These are phyloP conservation scores for Lithophane ornitopus DNA, from an alignment of 2,888 invertebrate genomes.

Conservation along the genomic window DNA sequence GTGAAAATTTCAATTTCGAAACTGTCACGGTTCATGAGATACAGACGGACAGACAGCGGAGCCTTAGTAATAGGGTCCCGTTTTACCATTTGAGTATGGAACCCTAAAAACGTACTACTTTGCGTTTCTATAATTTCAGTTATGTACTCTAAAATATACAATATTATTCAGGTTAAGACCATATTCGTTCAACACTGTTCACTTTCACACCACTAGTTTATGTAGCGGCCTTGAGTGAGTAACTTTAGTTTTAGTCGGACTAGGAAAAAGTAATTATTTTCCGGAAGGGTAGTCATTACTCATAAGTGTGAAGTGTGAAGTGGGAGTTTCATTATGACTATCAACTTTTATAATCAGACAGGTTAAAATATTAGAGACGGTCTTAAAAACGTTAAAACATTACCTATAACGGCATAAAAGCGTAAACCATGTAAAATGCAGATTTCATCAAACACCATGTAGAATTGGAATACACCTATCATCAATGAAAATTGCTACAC, in stretches of 20 bases:
- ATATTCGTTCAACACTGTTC: background rate
- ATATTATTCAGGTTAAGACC: background rate
- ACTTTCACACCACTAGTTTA: conserved; percentile 2
- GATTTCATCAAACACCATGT: conserved; percentile 12
- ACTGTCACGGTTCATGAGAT: no score
- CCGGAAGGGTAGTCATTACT: conserved; percentile 37
- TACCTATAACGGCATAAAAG: background rate
- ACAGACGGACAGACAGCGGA: no score
- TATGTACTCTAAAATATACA: background rate
- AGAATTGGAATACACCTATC: conserved; percentile 24
- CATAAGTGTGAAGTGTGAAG: no score
- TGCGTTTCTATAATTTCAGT: no score
- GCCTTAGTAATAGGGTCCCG: no score
- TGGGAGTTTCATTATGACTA: background rate
- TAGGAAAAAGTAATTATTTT: conserved; percentile 34
- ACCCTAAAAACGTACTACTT: background rate
- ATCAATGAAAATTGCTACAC: conserved; percentile 6
- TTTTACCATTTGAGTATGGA: no score
- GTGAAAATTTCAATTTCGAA: no score
- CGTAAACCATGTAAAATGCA: conserved; percentile 10
- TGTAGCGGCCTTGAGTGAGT: conserved; percentile 26
- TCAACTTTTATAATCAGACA: background rate
- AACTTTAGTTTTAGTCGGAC: conserved; percentile 33
- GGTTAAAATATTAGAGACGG: background rate
- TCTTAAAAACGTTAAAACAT: background rate